Conservation (phyloP, 2,888 invertebrate species). For the Sphinx pinastri region DNA sequence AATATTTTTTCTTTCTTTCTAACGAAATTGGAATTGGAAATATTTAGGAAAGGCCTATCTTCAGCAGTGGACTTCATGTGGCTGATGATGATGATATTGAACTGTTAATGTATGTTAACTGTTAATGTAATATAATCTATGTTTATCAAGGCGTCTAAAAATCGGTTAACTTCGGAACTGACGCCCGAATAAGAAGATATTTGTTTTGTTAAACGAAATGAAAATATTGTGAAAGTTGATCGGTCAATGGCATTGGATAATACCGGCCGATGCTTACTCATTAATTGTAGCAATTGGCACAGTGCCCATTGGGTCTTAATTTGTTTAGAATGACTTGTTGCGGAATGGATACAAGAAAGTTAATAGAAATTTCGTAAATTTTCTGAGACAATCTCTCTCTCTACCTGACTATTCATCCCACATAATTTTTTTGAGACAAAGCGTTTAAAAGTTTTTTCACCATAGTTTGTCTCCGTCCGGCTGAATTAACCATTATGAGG, state of each 20-base stretch:
- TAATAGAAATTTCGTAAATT: not conserved
- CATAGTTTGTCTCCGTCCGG: too few species aligned
- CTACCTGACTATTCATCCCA: too few species aligned
- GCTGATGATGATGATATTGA: too few species aligned
- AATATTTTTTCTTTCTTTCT: too few species aligned
- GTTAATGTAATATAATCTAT: too few species aligned
- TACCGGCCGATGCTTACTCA: conserved; percentile 44
- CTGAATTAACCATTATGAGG: too few species aligned
- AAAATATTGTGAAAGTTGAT: conserved; percentile 40
- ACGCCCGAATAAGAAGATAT: not conserved
- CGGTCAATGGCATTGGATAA: conserved; percentile 56
- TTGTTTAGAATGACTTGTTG: conserved; percentile 31
- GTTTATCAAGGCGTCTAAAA: not conserved
- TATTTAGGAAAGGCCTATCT: too few species aligned
- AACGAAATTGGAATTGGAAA: too few species aligned
- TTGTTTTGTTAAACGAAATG: conserved; percentile 17
- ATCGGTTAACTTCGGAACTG: not conserved
- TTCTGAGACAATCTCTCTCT: not conserved
- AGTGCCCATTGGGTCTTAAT: conserved; percentile 59
- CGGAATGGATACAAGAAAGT: not conserved
- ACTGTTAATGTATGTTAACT: too few species aligned
- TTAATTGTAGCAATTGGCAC: conserved; percentile 62
- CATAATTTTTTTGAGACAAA: too few species aligned
- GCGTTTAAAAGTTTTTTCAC: too few species aligned
- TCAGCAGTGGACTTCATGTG: too few species aligned